These are phyloP conservation scores for Toxotes jaculatrix DNA, from an alignment of 2,113 vertebrate genomes.

Conservation along the genomic window DNA sequence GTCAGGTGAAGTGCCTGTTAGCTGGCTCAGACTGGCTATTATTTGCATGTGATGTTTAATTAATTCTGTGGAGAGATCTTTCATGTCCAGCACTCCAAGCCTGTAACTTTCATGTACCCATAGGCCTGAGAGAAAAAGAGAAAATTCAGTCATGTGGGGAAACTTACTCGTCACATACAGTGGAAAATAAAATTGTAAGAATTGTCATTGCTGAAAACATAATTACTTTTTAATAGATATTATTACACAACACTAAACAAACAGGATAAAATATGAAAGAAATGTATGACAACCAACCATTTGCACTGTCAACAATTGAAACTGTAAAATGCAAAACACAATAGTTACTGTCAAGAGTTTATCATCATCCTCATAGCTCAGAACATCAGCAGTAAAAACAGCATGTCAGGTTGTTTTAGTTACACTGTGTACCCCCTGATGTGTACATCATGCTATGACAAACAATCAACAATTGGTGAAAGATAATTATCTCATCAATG, in stretches of 20 bases:
- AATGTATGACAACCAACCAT: slow-evolving; percentile 9
- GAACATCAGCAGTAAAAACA: slow-evolving; percentile 53
- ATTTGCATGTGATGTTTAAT: slow-evolving; percentile 46
- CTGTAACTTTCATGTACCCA: slow-evolving; percentile 11
- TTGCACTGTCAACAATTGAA: slow-evolving; percentile 3
- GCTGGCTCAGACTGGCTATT: slow-evolving; percentile 23
- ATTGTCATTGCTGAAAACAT: not conserved
- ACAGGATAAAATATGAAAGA: not conserved
- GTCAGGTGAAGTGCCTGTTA: slow-evolving; percentile 40
- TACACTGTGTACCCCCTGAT: slow-evolving; percentile 39
- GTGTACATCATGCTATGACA: slow-evolving; percentile 37
- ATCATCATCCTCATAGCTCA: slow-evolving; percentile 34
- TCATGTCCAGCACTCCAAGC: slow-evolving; percentile 24
- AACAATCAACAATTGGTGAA: slow-evolving; percentile 32
- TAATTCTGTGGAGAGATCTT: slow-evolving; percentile 31
- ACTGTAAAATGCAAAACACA: slow-evolving; percentile 24
- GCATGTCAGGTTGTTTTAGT: slow-evolving; percentile 49
- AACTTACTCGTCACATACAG: slow-evolving; percentile 23
- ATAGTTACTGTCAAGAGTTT: slow-evolving; percentile 23
- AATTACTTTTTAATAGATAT: not conserved
- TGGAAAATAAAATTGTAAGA: not conserved
- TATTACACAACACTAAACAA: not conserved
- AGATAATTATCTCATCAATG: slow-evolving; percentile 44
- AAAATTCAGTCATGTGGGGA: not conserved
- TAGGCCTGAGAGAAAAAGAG: not conserved